Evolutionary conservation across 2,888 invertebrate genomes (phyloP).

Genomic region (Caenorhabditis sp.): DNA sequence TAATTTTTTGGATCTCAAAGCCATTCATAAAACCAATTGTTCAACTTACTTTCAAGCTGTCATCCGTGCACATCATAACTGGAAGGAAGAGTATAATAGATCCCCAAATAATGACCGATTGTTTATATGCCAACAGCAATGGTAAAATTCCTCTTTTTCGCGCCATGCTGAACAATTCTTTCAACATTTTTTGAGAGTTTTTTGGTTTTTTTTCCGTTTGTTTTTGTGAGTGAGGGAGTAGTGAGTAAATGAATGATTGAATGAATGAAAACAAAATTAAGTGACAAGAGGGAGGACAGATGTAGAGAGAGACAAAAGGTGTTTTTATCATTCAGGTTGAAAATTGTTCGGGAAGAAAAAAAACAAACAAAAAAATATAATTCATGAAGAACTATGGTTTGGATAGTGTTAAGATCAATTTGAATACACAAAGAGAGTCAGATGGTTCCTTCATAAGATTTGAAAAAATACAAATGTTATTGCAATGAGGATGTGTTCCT

Average conservation of each 20-base stretch:
- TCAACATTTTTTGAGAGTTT: neutral
- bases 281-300: neutral
- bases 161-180: constrained; percentile 16
- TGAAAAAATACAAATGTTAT: no score
- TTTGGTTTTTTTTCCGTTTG: no score
- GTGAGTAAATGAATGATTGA: neutral
- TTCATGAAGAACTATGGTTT: no score
- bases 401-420: no score
- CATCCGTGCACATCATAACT: constrained; percentile 11
- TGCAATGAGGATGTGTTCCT: no score
- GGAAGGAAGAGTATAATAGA: constrained; percentile 34
- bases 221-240: neutral
- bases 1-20: no score
- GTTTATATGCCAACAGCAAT: constrained; percentile 25
- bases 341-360: neutral
- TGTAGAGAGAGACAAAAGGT: neutral
- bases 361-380: neutral
- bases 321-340: neutral
- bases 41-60: neutral
- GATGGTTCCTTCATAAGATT: no score
- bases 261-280: neutral
- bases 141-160: constrained; percentile 23
- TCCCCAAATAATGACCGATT: constrained; percentile 39
- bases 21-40: no score
- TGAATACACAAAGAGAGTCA: no score